phyloP scores from a whole-genome alignment of 2,797 vertebrate species.

The Neopelma chrysocephalum region DNA sequence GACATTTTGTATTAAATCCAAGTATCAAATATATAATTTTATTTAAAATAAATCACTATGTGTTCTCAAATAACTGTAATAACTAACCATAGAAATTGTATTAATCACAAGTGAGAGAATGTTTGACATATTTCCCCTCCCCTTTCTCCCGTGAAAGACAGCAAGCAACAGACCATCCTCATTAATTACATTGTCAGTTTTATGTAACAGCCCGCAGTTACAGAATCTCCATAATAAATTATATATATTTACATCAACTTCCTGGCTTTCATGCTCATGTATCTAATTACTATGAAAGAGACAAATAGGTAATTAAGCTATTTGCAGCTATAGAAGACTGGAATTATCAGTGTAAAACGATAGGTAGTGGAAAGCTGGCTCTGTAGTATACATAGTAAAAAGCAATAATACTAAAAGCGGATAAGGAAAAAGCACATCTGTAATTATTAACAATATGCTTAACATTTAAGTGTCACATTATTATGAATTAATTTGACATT shows the following conservation, averaged over 20 bases:
- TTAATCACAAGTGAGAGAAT: not conserved
- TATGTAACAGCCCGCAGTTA: conserved; percentile 22
- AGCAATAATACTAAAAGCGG: not conserved
- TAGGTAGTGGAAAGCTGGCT: not conserved
- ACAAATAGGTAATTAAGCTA: conserved; percentile 57
- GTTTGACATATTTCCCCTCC: not conserved
- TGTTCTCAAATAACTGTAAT: not conserved
- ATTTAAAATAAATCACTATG: not conserved
- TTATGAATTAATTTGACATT: conserved; percentile 60
- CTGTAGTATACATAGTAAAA: not conserved
- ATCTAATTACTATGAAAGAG: conserved; percentile 42
- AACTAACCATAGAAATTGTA: not conserved
- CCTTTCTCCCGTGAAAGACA: not conserved
- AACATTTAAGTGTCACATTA: conserved; percentile 43
- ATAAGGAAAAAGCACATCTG: not conserved
- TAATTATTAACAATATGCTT: conserved; percentile 48
- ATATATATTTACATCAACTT: conserved; percentile 48
- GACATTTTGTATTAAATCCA: not conserved
- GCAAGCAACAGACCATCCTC: not conserved
- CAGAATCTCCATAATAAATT: conserved; percentile 38
- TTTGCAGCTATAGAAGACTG: conserved; percentile 8
- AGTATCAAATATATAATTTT: not conserved
- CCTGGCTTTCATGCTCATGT: not conserved
- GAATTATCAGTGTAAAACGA: not conserved
- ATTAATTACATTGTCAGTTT: conserved; percentile 48